These are phyloP conservation scores for Caenorhabditis remanei DNA, from an alignment of 1,140 invertebrate genomes.

Conservation along the genomic window DNA sequence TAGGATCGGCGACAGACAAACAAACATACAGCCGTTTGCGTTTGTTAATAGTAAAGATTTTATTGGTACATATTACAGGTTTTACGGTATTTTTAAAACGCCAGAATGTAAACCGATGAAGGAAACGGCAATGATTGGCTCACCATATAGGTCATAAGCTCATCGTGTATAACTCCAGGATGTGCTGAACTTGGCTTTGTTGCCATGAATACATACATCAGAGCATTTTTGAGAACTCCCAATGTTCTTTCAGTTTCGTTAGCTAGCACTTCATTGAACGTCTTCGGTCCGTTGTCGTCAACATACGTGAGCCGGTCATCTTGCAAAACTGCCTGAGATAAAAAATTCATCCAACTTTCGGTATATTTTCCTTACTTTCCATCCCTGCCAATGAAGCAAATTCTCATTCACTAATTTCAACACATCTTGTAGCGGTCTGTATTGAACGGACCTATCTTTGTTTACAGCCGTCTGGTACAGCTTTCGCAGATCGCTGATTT, in stretches of 20 bases:
- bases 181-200: neutral
- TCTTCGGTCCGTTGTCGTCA: neutral
- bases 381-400: conserved; percentile 30
- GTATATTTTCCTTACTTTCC: neutral
- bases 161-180: conserved; percentile 13
- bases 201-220: conserved; percentile 26
- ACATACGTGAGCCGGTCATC: conserved; percentile 21
- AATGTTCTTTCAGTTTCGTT: conserved; percentile 17
- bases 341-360: neutral
- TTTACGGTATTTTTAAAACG: no score
- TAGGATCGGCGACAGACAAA: no score
- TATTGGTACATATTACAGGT: no score
- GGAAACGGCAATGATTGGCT: no score
- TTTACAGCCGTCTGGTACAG: neutral
- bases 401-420: conserved; percentile 13
- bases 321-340: neutral
- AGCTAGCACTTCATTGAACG: neutral
- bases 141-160: conserved; percentile 22
- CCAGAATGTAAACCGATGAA: no score
- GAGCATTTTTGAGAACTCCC: neutral
- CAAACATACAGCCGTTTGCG: no score
- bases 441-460: neutral
- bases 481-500: conserved; percentile 19
- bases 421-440: neutral
- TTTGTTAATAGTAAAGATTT: no score